phyloP scores from a whole-genome alignment of 1,140 invertebrate genomes.

The Caenorhabditis elegans region WBcel235 BX284606.5:12034001-12034500 shows the following conservation, averaged over 20 bases:
- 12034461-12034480: no score
- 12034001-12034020: constrained; percentile 20
- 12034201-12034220: background rate
- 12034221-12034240: background rate
- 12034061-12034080: background rate
- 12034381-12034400: constrained; percentile 30
- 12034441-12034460: no score
- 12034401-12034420: background rate
- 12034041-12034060: background rate
- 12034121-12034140: background rate
- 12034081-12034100: background rate
- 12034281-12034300: background rate
- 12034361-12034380: background rate
- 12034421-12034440: no score
- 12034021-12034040: constrained; percentile 18
- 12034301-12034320: background rate
- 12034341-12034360: background rate
- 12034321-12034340: no score
- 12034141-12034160: background rate
- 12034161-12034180: background rate
- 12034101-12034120: background rate
- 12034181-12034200: background rate
- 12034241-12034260: background rate
- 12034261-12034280: background rate
- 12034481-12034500: no score